phyloP scores from a whole-genome alignment of 2,888 invertebrate genomes.

The Napeogenes inachia region DNA sequence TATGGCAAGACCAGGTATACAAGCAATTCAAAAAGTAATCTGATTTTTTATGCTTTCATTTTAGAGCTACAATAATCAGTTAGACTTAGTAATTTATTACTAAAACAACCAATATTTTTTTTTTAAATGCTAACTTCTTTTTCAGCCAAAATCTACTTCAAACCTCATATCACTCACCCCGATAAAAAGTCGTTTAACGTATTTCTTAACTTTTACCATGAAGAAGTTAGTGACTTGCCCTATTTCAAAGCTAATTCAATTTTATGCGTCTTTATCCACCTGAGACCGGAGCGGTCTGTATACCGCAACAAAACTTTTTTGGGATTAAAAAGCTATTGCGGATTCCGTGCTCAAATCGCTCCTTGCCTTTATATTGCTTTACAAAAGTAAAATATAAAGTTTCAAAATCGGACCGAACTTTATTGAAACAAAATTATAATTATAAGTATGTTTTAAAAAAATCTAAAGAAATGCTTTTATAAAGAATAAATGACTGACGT shows the following conservation, averaged over 20 bases:
- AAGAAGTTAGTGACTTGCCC: not conserved
- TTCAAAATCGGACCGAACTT: not conserved
- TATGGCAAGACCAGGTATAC: too few species aligned
- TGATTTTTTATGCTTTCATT: too few species aligned
- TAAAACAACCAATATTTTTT: too few species aligned
- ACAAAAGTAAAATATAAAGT: slow-evolving; percentile 21
- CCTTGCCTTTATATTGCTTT: slow-evolving; percentile 29
- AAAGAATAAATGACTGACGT: too few species aligned
- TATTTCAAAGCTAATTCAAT: slow-evolving; percentile 15
- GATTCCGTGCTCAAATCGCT: slow-evolving; percentile 25
- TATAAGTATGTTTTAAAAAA: not conserved
- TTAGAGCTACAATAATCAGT: too few species aligned
- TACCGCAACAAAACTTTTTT: slow-evolving; percentile 23
- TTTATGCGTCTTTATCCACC: slow-evolving; percentile 16
- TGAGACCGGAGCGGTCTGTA: slow-evolving; percentile 16
- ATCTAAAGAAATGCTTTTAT: too few species aligned
- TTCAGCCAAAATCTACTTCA: too few species aligned
- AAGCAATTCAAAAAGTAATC: too few species aligned
- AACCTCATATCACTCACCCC: too few species aligned
- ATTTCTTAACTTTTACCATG: not conserved
- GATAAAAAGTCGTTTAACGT: too few species aligned
- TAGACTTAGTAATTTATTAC: too few species aligned
- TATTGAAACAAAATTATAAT: not conserved
- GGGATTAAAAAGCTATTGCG: slow-evolving; percentile 31
- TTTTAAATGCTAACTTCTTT: too few species aligned